Evolutionary conservation across 1,140 invertebrate genomes (phyloP).

Genomic region (Aricia agestis): DNA sequence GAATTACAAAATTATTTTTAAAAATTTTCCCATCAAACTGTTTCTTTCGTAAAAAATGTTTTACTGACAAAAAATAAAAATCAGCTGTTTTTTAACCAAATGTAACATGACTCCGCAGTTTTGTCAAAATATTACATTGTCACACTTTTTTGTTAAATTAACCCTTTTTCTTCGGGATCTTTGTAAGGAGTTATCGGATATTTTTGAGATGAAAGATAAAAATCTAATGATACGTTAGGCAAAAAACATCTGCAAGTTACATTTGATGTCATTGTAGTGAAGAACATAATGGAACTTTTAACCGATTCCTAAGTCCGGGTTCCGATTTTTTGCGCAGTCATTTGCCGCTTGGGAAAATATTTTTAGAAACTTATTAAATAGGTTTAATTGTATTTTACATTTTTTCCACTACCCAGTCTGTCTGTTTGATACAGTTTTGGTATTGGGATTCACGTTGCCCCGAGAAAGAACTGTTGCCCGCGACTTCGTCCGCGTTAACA

Average conservation of each 20-base stretch:
- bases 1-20: no score
- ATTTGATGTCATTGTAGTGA: background rate
- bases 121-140: slow-evolving; percentile 70
- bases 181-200: slow-evolving; percentile 41
- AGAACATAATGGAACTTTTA: background rate
- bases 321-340: background rate
- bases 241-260: slow-evolving; percentile 6
- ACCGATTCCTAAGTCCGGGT: background rate
- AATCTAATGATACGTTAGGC: slow-evolving; percentile 37
- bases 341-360: background rate
- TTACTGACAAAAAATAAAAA: background rate
- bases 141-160: slow-evolving; percentile 49
- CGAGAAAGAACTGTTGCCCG: no score
- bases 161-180: slow-evolving; percentile 41
- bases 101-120: slow-evolving; percentile 63
- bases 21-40: background rate
- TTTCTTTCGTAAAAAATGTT: no score
- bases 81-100: slow-evolving; percentile 27
- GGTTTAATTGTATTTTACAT: no score
- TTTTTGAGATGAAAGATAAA: slow-evolving; percentile 51
- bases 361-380: background rate
- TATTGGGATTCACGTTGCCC: no score
- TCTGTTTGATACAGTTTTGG: no score
- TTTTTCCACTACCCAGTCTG: no score
- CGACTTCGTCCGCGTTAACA: no score